Conservation (phyloP, 2,888 invertebrate genomes). For the Lordiphosa andalusiaca region DNA sequence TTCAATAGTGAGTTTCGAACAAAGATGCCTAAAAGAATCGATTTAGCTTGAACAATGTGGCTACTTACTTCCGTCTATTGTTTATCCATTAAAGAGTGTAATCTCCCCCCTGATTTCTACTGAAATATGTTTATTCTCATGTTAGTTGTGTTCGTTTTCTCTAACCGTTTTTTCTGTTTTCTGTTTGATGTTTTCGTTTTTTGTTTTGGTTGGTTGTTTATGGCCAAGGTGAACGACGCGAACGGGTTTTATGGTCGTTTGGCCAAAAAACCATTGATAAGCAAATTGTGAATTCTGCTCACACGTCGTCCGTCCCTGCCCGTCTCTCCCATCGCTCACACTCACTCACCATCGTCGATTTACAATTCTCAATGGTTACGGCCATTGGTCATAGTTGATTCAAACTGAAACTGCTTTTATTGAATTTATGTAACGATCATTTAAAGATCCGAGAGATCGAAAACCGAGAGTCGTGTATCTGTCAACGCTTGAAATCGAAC, state of each 20-base stretch:
- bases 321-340: neutral
- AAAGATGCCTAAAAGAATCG: no score
- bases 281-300: conserved; percentile 40
- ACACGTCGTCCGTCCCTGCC: conserved; percentile 30
- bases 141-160: conserved; percentile 14
- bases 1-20: no score
- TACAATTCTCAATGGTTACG: conserved; percentile 13
- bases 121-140: conserved; percentile 19
- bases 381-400: conserved; percentile 15
- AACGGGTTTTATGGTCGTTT: conserved; percentile 32
- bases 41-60: no score
- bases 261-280: conserved; percentile 19
- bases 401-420: conserved; percentile 11
- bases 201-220: conserved; percentile 21
- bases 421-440: conserved; percentile 18
- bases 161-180: conserved; percentile 7
- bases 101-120: no score
- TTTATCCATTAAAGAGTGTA: no score
- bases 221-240: conserved; percentile 53
- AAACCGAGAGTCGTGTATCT: conserved; percentile 3
- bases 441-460: neutral
- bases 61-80: no score
- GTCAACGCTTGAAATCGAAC: conserved; percentile 25
- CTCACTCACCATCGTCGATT: conserved; percentile 28
- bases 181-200: conserved; percentile 33